Conservation (phyloP, 2,797 vertebrate genomes). For the Gymnocypris eckloni region DNA sequence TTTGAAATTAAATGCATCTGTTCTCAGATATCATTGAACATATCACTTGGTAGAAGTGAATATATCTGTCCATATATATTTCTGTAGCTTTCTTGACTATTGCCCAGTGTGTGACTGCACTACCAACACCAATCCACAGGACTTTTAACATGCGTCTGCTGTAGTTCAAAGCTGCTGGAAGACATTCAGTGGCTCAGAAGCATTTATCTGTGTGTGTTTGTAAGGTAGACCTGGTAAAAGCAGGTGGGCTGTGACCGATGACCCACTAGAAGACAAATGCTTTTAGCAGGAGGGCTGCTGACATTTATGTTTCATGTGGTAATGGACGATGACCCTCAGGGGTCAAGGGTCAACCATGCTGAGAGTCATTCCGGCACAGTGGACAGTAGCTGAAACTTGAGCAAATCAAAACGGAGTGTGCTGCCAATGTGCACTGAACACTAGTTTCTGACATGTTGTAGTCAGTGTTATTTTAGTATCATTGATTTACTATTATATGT, state of each 20-base stretch:
- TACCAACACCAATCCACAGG: background rate
- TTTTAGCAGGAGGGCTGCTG: conserved; percentile 68
- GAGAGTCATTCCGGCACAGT: conserved; percentile 71
- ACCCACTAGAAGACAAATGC: conserved; percentile 79
- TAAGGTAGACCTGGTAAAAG: conserved; percentile 46
- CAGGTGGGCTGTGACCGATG: conserved; percentile 62
- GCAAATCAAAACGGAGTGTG: conserved; percentile 61
- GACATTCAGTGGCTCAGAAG: background rate
- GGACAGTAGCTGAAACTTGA: conserved; percentile 50
- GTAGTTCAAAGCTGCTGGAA: background rate
- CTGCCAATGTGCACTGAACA: background rate
- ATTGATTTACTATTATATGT: background rate
- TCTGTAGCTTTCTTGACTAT: background rate
- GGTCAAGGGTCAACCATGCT: conserved; percentile 71
- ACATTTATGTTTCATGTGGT: conserved; percentile 69
- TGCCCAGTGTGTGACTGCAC: background rate
- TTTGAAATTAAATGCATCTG: background rate
- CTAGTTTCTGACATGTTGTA: background rate
- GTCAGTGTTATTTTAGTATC: background rate
- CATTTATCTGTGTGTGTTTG: conserved; percentile 38
- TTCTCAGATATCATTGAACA: background rate
- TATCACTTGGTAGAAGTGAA: background rate
- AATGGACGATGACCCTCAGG: conserved; percentile 76
- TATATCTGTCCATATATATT: background rate
- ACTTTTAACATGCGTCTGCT: background rate